Evolutionary conservation across 30 jellyfish, hydroid and myxozoan species (phyloP), one percentile per base, ranked within the genome.

Genomic region (Phacellophora camtschatica): DNA sequence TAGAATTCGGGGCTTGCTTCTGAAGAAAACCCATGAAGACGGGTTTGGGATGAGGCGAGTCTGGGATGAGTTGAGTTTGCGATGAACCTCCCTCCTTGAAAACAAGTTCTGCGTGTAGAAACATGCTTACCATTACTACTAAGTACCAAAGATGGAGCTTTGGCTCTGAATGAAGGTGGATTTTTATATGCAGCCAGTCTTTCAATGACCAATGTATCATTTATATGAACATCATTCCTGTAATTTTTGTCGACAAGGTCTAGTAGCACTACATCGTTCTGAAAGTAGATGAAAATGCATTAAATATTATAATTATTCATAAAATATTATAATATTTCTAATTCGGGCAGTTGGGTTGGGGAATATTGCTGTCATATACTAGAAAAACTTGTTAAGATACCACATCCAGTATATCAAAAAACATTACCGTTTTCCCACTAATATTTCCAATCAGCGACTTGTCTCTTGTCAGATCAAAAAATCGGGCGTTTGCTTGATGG

Each of bases 381-480:
- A n/a, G n/a, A n/a, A n/a, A n/a, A n/a, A n/a, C n/a, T n/a, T n/a
- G n/a, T n/a, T n/a, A n/a, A 39, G 53, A 39, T 15, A 6, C 53
- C 51, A 30, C 28, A 68, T 12, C 29, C 6, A 18, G 0, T 51
- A 51, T 18, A n/a, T 11, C 24, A 8, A 51, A 8, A 22, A 13
- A 7, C 10, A 16, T 51, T 51, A 8, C n/a, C n/a, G n/a, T n/a
- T n/a, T n/a, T n/a, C n/a, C 91, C 73, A n/a, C 72, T 39, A 18
- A 75, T 73, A n/a, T 75, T 90, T 19, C 94, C 97, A 41, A 71
- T 53, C 64, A 90, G 50, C 18, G 25, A 49, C 49, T 77, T 82
- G 76, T 90, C 90, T 27, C 62, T 48, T 28, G 96, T 55, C 63
- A 90, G 77, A 25, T 82, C 77, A 66, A 65, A 90, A 42, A 90